Conservation (phyloP, 1,140 invertebrate genomes). For the Drosophila navojoa region DNA sequence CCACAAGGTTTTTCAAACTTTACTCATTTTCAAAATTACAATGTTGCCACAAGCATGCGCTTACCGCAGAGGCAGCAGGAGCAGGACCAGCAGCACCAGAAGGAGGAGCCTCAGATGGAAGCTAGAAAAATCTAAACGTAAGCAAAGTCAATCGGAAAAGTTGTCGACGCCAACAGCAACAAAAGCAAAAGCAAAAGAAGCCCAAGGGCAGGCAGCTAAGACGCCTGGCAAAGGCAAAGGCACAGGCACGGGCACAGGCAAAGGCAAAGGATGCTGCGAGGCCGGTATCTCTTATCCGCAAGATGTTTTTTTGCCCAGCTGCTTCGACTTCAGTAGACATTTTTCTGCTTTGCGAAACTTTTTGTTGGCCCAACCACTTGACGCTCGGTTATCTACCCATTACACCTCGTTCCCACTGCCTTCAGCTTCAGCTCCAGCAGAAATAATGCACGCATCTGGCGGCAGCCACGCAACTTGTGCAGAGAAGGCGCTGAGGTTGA, state of each 20-base stretch:
- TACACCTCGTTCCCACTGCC: neutral
- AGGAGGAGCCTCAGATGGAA: conserved; percentile 13
- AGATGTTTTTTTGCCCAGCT: conserved; percentile 49
- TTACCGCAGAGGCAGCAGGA: conserved; percentile 51
- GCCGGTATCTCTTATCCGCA: conserved; percentile 19
- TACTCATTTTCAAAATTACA: conserved; percentile 84
- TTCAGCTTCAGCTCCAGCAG: conserved; percentile 35
- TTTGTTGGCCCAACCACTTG: conserved; percentile 76
- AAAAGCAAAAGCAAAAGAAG: conserved; percentile 56
- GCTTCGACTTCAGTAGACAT: conserved; percentile 69
- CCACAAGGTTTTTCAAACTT: conserved; percentile 82
- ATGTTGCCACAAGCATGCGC: conserved; percentile 78
- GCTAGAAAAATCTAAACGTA: conserved; percentile 81
- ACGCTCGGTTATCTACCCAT: conserved; percentile 67
- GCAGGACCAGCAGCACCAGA: conserved; percentile 16
- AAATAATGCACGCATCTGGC: conserved; percentile 75
- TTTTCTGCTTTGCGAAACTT: conserved; percentile 71
- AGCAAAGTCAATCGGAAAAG: conserved; percentile 82
- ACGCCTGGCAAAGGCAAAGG: conserved; percentile 2
- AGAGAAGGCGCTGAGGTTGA: conserved; percentile 58
- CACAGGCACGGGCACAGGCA: no score
- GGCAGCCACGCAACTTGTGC: conserved; percentile 26
- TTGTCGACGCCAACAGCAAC: conserved; percentile 55
- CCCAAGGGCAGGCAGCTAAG: conserved; percentile 43
- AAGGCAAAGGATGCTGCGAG: conserved; percentile 32